Evolutionary conservation across 2,113 vertebrate species (phyloP).

Genomic region (Aegithalos caudatus): DNA sequence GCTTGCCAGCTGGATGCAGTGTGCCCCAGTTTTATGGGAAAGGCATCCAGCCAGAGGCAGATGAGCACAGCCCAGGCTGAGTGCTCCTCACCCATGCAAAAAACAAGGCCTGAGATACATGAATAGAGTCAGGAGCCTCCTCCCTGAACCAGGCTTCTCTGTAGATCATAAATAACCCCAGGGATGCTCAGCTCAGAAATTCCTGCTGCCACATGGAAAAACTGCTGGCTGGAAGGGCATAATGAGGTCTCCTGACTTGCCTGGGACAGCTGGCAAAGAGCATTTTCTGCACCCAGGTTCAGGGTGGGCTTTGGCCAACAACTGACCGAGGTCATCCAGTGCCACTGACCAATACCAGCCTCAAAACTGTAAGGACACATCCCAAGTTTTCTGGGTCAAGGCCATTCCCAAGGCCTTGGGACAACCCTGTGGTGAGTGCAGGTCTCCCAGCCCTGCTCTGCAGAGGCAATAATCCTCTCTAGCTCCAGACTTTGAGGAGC

Average conservation of each 20-base stretch:
- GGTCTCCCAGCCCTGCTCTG: neutral
- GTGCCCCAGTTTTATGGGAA: neutral
- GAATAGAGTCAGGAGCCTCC: neutral
- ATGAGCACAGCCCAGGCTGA: neutral
- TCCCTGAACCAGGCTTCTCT: accelerated
- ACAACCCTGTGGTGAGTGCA: neutral
- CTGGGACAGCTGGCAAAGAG: neutral
- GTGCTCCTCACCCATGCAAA: neutral
- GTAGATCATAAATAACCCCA: neutral
- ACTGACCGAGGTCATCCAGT: accelerated
- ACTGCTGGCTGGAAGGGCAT: neutral
- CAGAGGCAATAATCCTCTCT: neutral
- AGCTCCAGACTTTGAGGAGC: neutral
- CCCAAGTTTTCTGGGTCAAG: neutral
- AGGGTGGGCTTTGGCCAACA: neutral
- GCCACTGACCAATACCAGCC: accelerated
- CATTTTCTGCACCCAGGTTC: neutral
- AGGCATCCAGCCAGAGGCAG: neutral
- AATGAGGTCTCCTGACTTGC: neutral
- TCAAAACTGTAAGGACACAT: neutral
- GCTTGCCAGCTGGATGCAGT: constrained; percentile 19
- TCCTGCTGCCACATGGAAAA: neutral
- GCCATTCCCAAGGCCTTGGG: neutral
- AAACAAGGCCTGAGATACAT: neutral
- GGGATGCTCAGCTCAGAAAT: neutral